These are phyloP conservation scores for Gambusia affinis DNA, from an alignment of 2,113 vertebrate species.

Conservation along the genomic window DNA sequence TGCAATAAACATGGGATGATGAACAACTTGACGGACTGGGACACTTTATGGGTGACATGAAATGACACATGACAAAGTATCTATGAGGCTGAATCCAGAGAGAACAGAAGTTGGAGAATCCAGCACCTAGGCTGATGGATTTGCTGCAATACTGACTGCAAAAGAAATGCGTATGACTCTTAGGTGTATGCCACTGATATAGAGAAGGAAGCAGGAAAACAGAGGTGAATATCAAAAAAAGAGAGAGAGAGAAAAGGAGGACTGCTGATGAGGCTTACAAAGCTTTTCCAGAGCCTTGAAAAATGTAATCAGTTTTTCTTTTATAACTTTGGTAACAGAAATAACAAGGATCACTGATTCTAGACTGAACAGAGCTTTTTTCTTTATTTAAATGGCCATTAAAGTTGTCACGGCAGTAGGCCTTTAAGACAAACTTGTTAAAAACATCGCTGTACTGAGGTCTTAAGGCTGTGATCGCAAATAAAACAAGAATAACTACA, in stretches of 20 bases:
- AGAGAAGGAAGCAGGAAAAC: constrained; percentile 7
- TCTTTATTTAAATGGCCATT: background rate
- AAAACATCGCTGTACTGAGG: background rate
- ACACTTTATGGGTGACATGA: constrained; percentile 11
- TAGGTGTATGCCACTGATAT: background rate
- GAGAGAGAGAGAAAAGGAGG: constrained; percentile 11
- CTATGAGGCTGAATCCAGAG: constrained; percentile 17
- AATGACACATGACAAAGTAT: background rate
- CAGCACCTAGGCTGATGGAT: background rate
- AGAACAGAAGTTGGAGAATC: background rate
- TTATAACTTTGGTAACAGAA: background rate
- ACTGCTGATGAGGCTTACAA: constrained; percentile 4
- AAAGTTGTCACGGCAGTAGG: background rate
- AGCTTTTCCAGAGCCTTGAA: constrained; percentile 10
- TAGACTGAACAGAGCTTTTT: background rate
- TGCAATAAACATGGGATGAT: constrained; percentile 52
- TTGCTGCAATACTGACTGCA: constrained; percentile 9
- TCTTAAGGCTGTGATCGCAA: background rate
- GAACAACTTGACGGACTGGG: constrained; percentile 29
- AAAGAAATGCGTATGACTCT: constrained; percentile 8
- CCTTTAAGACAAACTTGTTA: background rate
- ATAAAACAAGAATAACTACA: background rate
- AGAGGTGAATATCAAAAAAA: constrained; percentile 21
- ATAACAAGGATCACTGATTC: background rate
- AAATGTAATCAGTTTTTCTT: background rate